Base-by-base conservation (phyloP, 2,113 vertebrate species). In the Myrmecophaga tridactyla region DNA sequence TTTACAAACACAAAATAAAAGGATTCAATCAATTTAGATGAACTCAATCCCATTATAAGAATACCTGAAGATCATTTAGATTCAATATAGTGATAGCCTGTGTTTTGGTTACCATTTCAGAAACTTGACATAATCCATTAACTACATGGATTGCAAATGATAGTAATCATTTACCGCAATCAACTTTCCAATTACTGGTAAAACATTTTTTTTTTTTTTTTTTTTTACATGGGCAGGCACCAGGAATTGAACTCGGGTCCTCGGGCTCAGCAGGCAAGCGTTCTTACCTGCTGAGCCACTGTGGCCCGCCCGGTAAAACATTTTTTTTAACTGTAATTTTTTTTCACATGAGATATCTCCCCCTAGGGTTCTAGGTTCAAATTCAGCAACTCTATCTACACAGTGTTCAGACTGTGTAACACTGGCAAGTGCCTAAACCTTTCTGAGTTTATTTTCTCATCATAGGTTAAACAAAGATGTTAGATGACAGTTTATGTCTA, bases 1-100 rank as follows among this genome's bases (percentile, higher is more conserved):
- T 90, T 90, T 56, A 92, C 12, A 94, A 51, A 63, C 34, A 92
- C 20, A 92, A 53, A 46, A 34, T 82, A 69, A 92, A 86, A 75
- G 36, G 31, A 48, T 92, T 81, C 36, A 93, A 82, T 89, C 23
- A 72, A 86, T 41, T 93, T 84, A 46, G n/a, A 78, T 78, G 15
- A 90, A 88, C 87, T 25, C 36, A 89, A 87, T 67, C 13, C 36
- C 53, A 75, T 60, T 77, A 85, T 41, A 80, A 92, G 25, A 88
- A 62, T 51, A 80, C 1, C 58, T 86, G 34, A 72, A 81, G 29
- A 7, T 94, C 14, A 72, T 94, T 81, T 76, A 92, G 6, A 84
- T 46, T 81, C 29, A 77, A 7, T 70, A 76, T 3, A 87, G 3
- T 58, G 60, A 86, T 72, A 85, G 11, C 25, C 63, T 21, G 29